Base-by-base conservation (phyloP, 2,113 vertebrate genomes). In the Dascyllus trimaculatus region DNA sequence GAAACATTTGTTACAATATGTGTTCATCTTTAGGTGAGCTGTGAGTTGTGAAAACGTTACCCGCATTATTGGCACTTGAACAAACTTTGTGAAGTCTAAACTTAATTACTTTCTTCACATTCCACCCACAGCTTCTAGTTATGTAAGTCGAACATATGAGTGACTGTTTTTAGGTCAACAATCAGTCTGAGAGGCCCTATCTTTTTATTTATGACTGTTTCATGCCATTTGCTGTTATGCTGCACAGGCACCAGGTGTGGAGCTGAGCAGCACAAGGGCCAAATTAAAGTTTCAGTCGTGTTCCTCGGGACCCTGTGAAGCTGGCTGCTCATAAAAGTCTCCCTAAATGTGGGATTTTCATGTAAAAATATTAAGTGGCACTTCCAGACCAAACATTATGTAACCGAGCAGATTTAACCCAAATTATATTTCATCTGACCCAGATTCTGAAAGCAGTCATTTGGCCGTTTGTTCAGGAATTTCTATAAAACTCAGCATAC, bases 381-480 rank as follows among this genome's bases (percentile, higher is more conserved):
- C 64, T 18, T 74, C 14, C 9, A 26, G 53, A 49, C 24, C 5
- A 29, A 53, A 49, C 21, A 11, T 85, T 65, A 65, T 0, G 9
- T 14, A 57, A 48, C 62, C 1, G 0, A 32, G 21, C 43, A 29
- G 3, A 13, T 72, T 40, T 10, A 17, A 63, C 65, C 14, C 26
- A 67, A 70, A 71, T 71, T 29, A 67, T 56, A 6, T 56, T 78
- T 64, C 24, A 60, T 46, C 15, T 68, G 35, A 67, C 56, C 38
- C 45, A 43, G 5, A 56, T 68, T 29, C 3, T 6, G 7, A 68
- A 77, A 71, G 43, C 56, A 18, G 19, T 51, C 59, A n/a, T 84
- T 80, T 80, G 9, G 15, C 19, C 11, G 21, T 74, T 77, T 56
- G 26, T 69, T 52, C 26, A 68, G 83, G 78, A 75, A 86, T 83